Percentiles rank a stretch among this genome's conserved stretches.
These are phyloP conservation scores for Sycophaga agraensis DNA, from an alignment of 1,140 invertebrate genomes.

Conservation along the genomic window DNA sequence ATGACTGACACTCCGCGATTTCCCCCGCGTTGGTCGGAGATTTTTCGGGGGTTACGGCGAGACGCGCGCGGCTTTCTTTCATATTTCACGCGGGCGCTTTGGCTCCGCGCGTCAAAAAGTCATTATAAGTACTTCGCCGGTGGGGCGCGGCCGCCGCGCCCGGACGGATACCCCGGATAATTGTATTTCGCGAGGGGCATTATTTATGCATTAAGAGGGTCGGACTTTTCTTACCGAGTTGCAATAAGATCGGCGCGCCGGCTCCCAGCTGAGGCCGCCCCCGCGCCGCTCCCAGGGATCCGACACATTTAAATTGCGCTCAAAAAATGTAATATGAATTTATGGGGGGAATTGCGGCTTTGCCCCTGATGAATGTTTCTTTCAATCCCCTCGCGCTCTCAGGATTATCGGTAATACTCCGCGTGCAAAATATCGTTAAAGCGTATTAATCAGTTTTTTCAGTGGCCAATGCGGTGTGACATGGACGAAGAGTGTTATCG, in stretches of 20 bases:
- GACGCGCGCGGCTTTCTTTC: background rate
- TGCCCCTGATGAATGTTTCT: no score
- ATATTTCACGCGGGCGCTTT: constrained; percentile 3
- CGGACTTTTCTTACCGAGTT: background rate
- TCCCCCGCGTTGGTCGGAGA: background rate
- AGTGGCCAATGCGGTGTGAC: no score
- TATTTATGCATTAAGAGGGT: constrained; percentile 6
- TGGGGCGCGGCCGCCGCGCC: no score
- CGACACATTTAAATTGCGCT: no score
- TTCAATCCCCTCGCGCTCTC: no score
- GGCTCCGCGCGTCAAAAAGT: constrained; percentile 27
- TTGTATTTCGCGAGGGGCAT: constrained; percentile 16
- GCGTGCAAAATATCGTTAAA: no score
- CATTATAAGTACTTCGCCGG: constrained; percentile 35
- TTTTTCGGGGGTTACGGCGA: background rate
- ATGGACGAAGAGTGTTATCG: background rate
- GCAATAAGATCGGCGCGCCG: background rate
- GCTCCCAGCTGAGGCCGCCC: no score
- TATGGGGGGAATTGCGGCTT: no score
- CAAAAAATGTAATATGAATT: no score
- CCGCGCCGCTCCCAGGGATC: no score
- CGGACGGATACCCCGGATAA: background rate
- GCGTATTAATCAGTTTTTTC: no score
- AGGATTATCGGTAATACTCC: no score
- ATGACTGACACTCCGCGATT: constrained; percentile 23